Percentiles rank a stretch among this genome's conserved stretches.
These are phyloP conservation scores for Potorous gilbertii DNA, from an alignment of 2,797 vertebrate genomes.

Conservation along the genomic window DNA sequence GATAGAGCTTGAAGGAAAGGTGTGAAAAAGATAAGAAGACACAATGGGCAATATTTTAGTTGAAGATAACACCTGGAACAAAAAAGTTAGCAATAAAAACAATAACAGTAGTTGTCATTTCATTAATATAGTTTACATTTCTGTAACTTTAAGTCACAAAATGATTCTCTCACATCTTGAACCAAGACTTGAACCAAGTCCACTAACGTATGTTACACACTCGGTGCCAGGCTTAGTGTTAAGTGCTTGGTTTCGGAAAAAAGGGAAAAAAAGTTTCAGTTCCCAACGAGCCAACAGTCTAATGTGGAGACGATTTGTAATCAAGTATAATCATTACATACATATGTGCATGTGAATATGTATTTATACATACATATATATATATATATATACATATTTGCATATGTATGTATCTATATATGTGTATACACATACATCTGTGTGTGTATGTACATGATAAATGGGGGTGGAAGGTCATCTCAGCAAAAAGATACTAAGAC, in stretches of 20 bases:
- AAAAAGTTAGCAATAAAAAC: background rate
- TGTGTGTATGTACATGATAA: background rate
- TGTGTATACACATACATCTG: too few species aligned
- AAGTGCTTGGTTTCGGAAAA: background rate
- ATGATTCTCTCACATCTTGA: background rate
- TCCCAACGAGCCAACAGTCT: too few species aligned
- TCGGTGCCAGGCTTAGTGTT: background rate
- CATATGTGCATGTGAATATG: too few species aligned
- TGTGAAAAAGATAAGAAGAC: too few species aligned
- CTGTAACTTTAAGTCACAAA: background rate
- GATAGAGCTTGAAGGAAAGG: too few species aligned
- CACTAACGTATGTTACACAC: background rate
- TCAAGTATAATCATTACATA: background rate
- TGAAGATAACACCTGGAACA: background rate
- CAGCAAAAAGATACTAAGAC: too few species aligned
- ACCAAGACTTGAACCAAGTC: background rate
- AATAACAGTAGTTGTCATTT: background rate
- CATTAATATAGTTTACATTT: background rate
- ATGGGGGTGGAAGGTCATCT: background rate
- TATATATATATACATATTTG: too few species aligned
- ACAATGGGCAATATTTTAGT: background rate
- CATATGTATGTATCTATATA: too few species aligned
- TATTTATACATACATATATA: too few species aligned
- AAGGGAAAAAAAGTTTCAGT: background rate
- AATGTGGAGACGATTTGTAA: background rate